Base-by-base conservation (phyloP, 2,113 vertebrate genomes). In the Gymnorhina tibicen region DNA sequence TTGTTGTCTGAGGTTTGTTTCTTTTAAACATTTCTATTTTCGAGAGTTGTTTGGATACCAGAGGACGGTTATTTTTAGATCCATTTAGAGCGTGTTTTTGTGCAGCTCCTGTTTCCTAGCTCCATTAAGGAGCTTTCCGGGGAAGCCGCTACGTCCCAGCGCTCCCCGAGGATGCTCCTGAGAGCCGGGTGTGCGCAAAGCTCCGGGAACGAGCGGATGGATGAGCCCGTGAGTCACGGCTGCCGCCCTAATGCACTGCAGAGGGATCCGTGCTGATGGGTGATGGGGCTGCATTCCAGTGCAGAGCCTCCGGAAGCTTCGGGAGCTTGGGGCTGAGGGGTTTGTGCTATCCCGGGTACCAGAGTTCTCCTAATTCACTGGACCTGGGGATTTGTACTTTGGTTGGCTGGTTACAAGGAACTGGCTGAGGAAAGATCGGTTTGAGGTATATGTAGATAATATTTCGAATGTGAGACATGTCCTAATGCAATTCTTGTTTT, bases 81-180 rank as follows among this genome's bases (percentile, higher is more conserved):
- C 58, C 75, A 49, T 76, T 96, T 87, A 66, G 82, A 79, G 62
- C 14, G 1, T 11, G 81, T 28, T 53, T 84, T 41, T 30, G 87
- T 20, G 12, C 37, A 27, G 4, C 62, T 92, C 41, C 20, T 16
- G 30, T 58, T 91, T 66, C 62, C 66, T 62, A 3, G 78, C 9
- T 42, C 85, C 93, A 91, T 91, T 89, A 92, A 72, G 6, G 70
- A 79, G 84, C 91, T 82, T 64, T 87, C 84, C 69, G 70, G 93
- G 94, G 66, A 62, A 85, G 91, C 74, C 0, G 6, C 17, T 6
- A 55, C 1, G 14, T 20, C 47, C 74, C 13, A 0, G 49, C 0
- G 5, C 85, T 85, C 70, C 74, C 92, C 13, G 50, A 50, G 74
- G 91, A 70, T 8, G 32, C 20, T 86, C 47, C 85, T 6, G 79